These are phyloP conservation scores for Cydia fagiglandana DNA, from an alignment of 1,140 invertebrate genomes.

Conservation along the genomic window DNA sequence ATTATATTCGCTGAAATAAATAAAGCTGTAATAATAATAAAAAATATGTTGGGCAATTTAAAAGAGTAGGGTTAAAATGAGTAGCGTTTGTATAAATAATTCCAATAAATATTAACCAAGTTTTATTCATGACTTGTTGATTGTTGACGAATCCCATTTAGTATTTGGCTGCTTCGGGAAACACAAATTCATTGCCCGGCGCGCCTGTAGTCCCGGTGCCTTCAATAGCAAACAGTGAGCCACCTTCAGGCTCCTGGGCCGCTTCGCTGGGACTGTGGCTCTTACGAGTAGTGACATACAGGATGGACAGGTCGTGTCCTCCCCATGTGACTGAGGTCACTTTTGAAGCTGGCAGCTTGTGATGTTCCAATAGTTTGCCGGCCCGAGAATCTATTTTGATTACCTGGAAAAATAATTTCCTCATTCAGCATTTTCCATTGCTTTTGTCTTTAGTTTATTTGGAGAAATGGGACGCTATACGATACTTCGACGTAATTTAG, in stretches of 20 bases:
- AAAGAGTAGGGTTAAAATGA: not conserved
- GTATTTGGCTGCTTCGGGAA: conserved; percentile 61
- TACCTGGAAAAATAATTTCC: conserved; percentile 49
- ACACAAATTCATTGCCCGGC: conserved; percentile 64
- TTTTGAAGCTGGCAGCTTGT: conserved; percentile 83
- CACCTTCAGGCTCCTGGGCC: conserved; percentile 65
- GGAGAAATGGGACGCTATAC: no score
- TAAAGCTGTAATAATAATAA: no score
- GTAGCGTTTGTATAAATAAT: not conserved
- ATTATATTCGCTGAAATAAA: no score
- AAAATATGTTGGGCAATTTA: no score
- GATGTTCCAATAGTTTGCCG: conserved; percentile 69
- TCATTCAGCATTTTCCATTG: no score
- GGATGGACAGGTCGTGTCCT: conserved; percentile 86
- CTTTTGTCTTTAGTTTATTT: no score
- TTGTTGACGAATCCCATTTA: conserved; percentile 37
- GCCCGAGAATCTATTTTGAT: conserved; percentile 75
- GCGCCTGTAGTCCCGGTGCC: conserved; percentile 62
- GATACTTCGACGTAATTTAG: no score
- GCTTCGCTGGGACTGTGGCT: conserved; percentile 51
- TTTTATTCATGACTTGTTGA: conserved; percentile 1
- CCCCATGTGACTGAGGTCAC: conserved; percentile 92
- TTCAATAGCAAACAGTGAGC: conserved; percentile 68
- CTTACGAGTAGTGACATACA: conserved; percentile 87
- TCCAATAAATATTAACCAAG: conserved; percentile 9